Evolutionary conservation across 1,140 invertebrate species (phyloP), one percentile per base, ranked within the genome.

Genomic region (Neocloeon triangulifer): DNA sequence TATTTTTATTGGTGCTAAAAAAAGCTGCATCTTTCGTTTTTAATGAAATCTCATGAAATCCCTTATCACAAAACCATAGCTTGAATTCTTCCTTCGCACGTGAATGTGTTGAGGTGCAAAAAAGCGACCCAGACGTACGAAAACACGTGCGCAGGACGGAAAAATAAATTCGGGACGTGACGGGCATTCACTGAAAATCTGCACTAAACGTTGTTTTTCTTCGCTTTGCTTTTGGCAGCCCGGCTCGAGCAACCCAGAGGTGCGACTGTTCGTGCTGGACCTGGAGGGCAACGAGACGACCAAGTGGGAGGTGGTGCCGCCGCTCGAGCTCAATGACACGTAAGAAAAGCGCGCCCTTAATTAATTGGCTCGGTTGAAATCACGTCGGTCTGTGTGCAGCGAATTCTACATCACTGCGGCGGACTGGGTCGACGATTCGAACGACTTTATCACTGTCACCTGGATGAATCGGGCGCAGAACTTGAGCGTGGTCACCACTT

Each of bases 381-480:
- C 19, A 17, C 14, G 15, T 21, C 28, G 27, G 25, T 34, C 17
- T 29, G 33, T 41, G 56, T 61, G 14, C 55, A 92, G 86, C 48
- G 85, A 92, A 43, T 77, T 79, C 55, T 92, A 92, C 57, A 56
- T 94, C 43, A 88, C 81, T 47, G 79, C 80, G 34, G 81, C 84
- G 13, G 66, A 72, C 32, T 94, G 86, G 86, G 66, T 80, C 30
- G 73, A 74, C 39, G 62, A 69, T 37, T 50, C 58, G 30, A 72
- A 73, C 45, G 55, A 55, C 32, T 67, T 80, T 45, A 60, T 91
- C 27, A 67, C 78, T 12, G 71, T 84, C 4, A 73, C 82, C 14
- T 92, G 82, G 77, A 74, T 91, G 65, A 85, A 82, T 43, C 64
- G 88, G 39, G 69, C 75, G 20, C 88, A 94, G 55, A 94, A 91